Conservation (phyloP, 2,888 invertebrate species). For the Camponotus fellah region DNA sequence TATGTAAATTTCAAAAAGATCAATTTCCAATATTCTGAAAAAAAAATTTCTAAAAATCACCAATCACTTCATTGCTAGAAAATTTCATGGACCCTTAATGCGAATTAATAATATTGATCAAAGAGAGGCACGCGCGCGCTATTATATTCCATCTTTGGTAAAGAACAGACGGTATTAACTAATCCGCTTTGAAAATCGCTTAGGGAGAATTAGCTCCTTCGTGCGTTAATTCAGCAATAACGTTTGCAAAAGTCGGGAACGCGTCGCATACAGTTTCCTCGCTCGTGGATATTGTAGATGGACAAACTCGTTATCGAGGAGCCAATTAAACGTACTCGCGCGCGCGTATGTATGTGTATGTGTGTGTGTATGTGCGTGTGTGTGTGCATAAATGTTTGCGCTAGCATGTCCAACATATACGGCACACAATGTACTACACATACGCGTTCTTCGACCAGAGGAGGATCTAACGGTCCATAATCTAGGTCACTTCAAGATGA, state of each 20-base stretch:
- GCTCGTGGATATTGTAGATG: slow-evolving; percentile 39
- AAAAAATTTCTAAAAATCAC: no score
- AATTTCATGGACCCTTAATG: no score
- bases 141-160: slow-evolving; percentile 30
- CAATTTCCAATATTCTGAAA: no score
- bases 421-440: slow-evolving; percentile 33
- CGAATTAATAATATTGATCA: slow-evolving; percentile 27
- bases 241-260: slow-evolving; percentile 53
- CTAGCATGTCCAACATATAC: slow-evolving; percentile 7
- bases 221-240: slow-evolving; percentile 46
- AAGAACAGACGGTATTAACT: slow-evolving; percentile 28
- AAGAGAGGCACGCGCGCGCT: neutral
- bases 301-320: slow-evolving; percentile 55
- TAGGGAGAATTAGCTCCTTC: slow-evolving; percentile 38
- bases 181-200: slow-evolving; percentile 55
- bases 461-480: slow-evolving; percentile 66
- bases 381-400: slow-evolving; percentile 19
- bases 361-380: neutral
- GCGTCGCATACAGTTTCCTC: slow-evolving; percentile 20
- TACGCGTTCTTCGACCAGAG: slow-evolving; percentile 29
- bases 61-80: no score
- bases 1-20: no score
- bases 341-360: neutral
- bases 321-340: slow-evolving; percentile 57
- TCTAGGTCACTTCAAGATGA: slow-evolving; percentile 65